phyloP scores from a whole-genome alignment of 1,140 invertebrate genomes.

The Cyclargus thomasi region DNA sequence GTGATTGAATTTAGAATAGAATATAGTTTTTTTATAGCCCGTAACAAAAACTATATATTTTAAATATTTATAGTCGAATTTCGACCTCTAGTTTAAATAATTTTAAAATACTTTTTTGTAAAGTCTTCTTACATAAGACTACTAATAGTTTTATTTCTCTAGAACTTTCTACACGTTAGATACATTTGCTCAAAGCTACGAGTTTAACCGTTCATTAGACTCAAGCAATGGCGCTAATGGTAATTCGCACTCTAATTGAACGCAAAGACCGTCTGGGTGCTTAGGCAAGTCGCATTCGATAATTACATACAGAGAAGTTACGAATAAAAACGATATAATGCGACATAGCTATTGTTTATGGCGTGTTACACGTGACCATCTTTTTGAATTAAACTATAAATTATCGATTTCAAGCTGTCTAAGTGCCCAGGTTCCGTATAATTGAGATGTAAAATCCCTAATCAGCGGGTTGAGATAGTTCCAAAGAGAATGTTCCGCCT shows the following conservation, averaged over 20 bases:
- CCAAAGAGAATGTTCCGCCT: slow-evolving; percentile 20
- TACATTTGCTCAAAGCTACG: slow-evolving; percentile 3
- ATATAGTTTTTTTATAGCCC: too few species aligned
- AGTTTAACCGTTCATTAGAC: slow-evolving; percentile 17
- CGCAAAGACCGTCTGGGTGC: slow-evolving; percentile 10
- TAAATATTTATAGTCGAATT: too few species aligned
- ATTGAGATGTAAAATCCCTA: slow-evolving; percentile 24
- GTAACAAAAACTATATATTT: too few species aligned
- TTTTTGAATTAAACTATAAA: too few species aligned
- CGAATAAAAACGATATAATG: too few species aligned
- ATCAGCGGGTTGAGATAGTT: slow-evolving; percentile 20
- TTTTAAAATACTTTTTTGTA: too few species aligned
- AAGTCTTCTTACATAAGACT: not conserved
- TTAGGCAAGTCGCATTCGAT: too few species aligned
- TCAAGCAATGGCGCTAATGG: slow-evolving; percentile 18
- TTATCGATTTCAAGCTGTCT: not conserved
- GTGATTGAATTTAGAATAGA: too few species aligned
- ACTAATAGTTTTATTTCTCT: not conserved
- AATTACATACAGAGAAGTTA: too few species aligned
- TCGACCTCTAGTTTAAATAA: too few species aligned
- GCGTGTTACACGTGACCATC: too few species aligned
- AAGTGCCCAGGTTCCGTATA: slow-evolving; percentile 13
- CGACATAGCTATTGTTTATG: too few species aligned
- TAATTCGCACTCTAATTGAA: slow-evolving; percentile 19
- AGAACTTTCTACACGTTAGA: not conserved